These are phyloP conservation scores for Esperia sulphurella DNA, from an alignment of 2,888 invertebrate genomes.

Conservation along the genomic window DNA sequence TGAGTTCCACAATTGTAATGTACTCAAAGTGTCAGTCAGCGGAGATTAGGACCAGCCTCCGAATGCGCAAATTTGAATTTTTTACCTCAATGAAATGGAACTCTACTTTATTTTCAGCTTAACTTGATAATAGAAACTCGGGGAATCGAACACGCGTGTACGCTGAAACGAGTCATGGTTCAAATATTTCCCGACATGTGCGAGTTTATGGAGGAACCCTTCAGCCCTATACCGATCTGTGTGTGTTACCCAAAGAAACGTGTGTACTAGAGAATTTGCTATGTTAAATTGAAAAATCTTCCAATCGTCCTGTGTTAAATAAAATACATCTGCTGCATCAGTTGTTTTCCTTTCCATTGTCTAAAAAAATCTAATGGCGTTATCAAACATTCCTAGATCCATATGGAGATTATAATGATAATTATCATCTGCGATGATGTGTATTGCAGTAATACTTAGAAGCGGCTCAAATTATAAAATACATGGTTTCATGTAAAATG, in stretches of 20 bases:
- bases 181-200: conserved; percentile 40
- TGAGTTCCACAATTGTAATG: too few species aligned
- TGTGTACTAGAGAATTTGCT: background rate
- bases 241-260: conserved; percentile 33
- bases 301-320: background rate
- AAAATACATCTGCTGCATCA: background rate
- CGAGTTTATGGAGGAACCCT: conserved; percentile 39
- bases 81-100: too few species aligned
- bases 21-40: too few species aligned
- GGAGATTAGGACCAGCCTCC: too few species aligned
- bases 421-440: too few species aligned
- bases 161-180: conserved; percentile 36
- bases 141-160: conserved; percentile 83
- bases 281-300: background rate
- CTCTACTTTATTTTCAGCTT: conserved; percentile 70
- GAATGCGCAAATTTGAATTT: too few species aligned
- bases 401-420: too few species aligned
- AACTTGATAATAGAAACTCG: conserved; percentile 90
- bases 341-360: background rate
- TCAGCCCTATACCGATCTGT: conserved; percentile 32
- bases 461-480: too few species aligned
- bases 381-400: too few species aligned
- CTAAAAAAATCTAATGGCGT: background rate
- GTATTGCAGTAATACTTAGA: too few species aligned
- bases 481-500: too few species aligned